These are phyloP conservation scores for Eristalis arbustorum DNA, from an alignment of 2,888 invertebrate species.

Conservation along the genomic window DNA sequence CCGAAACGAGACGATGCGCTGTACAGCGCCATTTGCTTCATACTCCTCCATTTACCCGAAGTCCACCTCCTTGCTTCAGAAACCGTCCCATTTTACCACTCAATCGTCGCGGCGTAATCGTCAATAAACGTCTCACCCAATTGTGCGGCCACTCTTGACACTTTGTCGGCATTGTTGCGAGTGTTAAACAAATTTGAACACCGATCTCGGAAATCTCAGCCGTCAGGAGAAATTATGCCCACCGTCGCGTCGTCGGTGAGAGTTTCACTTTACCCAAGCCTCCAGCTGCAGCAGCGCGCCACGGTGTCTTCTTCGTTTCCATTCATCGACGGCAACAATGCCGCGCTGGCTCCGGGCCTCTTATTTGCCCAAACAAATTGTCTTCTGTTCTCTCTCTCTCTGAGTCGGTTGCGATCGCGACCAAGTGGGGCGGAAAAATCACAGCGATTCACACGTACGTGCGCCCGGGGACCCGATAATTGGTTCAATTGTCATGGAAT, in stretches of 20 bases:
- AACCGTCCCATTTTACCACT: too few species aligned
- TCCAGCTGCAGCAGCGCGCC: background rate
- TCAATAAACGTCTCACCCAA: too few species aligned
- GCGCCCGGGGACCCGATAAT: slow-evolving; percentile 2
- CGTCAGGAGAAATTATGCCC: background rate
- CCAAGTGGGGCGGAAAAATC: background rate
- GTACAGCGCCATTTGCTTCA: too few species aligned
- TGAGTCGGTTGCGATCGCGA: background rate
- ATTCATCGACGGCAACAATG: background rate
- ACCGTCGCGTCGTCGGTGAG: background rate
- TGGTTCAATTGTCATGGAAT: slow-evolving; percentile 42
- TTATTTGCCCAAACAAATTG: slow-evolving; percentile 25
- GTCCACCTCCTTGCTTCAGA: too few species aligned
- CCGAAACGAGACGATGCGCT: too few species aligned
- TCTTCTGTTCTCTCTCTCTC: background rate
- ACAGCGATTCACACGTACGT: background rate
- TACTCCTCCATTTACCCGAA: too few species aligned
- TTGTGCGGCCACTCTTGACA: too few species aligned
- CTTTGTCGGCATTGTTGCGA: too few species aligned
- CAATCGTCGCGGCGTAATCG: too few species aligned
- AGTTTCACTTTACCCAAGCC: slow-evolving; percentile 15
- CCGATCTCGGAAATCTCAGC: too few species aligned
- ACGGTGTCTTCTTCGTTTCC: background rate
- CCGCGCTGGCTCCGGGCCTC: background rate
- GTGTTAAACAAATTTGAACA: too few species aligned